Evolutionary conservation across 1,140 invertebrate species (phyloP), one percentile per base, ranked within the genome.

Genomic region (Dufourea novaeangliae): DNA sequence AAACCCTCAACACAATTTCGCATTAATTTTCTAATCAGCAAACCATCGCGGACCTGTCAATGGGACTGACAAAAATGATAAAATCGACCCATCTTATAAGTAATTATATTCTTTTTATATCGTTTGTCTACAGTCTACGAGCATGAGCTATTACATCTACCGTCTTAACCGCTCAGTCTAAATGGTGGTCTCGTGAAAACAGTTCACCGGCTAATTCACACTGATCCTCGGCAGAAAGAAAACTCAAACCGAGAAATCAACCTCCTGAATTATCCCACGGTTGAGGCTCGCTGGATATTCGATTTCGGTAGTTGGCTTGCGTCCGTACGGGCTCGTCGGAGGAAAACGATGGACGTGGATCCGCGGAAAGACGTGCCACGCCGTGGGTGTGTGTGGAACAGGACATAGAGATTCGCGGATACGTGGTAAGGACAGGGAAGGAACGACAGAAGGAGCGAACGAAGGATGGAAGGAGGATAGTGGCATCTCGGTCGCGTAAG

Each of bases 281-380:
- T 79, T 14, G 32, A 61, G 61, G 34, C 62, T 37, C n/a, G 70
- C 37, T 52, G 77, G 64, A 80, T 80, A 85, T 83, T 84, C 78
- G 83, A 85, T 84, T 85, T 85, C 78, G 83, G 82, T 84, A 84
- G 82, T 62, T 41, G 82, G 68, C 67, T 79, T 52, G 52, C 73
- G 82, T 82, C 52, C 39, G 74, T 46, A 82, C 25, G 17, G 34
- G 64, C 29, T 57, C n/a, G 70, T 59, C 63, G 67, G 57, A 78
- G 68, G 73, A 69, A 84, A 85, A 74, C 82, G 83, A 78, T 75
- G 82, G 72, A 84, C 68, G 71, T 68, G 78, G 54, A 83, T 80
- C 73, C 78, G 78, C 82, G 82, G 66, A 81, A 84, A 84, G 83
- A 84, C 73, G 72, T 72, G 82, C 37, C 62, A 39, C 61, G 41